Conservation (phyloP, 1,140 invertebrate species). For the Grapholita molesta region DNA sequence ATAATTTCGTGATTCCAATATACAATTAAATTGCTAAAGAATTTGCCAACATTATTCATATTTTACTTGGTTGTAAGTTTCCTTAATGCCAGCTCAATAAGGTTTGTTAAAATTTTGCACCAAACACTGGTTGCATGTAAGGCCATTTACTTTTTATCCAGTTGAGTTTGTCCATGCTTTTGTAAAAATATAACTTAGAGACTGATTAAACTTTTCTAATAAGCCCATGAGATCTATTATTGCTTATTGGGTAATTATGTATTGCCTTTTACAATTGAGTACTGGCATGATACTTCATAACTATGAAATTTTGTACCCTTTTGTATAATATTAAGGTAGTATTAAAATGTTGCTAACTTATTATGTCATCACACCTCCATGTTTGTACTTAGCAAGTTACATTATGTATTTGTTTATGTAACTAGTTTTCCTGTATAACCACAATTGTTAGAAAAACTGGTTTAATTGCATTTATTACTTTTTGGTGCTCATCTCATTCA, state of each 20-base stretch:
- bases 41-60: too few relatives aligned
- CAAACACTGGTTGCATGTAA: too few relatives aligned
- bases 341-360: slow-evolving; percentile 10
- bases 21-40: too few relatives aligned
- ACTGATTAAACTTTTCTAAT: too few relatives aligned
- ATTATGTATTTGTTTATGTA: slow-evolving; percentile 13
- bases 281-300: background rate
- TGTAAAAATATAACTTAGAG: too few relatives aligned
- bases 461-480: background rate
- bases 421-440: slow-evolving; percentile 8
- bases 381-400: background rate
- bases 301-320: background rate
- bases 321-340: background rate
- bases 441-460: too few relatives aligned
- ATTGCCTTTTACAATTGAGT: background rate
- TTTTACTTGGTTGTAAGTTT: too few relatives aligned
- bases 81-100: too few relatives aligned
- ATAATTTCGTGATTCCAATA: too few relatives aligned
- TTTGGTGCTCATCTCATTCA: background rate
- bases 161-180: too few relatives aligned
- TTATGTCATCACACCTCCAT: slow-evolving; percentile 14
- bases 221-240: background rate
- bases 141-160: too few relatives aligned
- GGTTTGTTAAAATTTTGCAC: too few relatives aligned
- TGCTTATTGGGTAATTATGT: background rate